Percentiles rank a stretch among this genome's conserved stretches.
Conservation (phyloP, 2,888 invertebrate species). For the Diogma glabrata region DNA sequence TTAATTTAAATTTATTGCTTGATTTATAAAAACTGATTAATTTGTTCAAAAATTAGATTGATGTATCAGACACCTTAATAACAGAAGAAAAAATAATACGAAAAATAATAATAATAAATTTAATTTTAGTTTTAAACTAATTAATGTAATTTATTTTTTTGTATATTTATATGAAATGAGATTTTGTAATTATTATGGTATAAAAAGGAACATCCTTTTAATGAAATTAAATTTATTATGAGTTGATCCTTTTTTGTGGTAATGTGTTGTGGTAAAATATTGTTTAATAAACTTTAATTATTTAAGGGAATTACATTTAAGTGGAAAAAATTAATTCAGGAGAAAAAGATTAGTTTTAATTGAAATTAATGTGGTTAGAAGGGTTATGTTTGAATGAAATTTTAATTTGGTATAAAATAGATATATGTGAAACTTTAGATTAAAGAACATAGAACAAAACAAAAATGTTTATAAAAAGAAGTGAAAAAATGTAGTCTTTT, state of each 20-base stretch:
- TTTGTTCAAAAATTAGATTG: background rate
- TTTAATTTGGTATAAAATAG: no score
- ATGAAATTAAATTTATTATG: background rate
- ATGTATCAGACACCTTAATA: slow-evolving; percentile 17
- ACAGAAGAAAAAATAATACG: slow-evolving; percentile 13
- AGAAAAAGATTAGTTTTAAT: no score
- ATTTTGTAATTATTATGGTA: background rate
- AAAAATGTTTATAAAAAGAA: no score
- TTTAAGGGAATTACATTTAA: no score
- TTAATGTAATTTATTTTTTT: slow-evolving; percentile 2
- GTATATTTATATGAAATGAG: background rate
- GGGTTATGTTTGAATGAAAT: no score
- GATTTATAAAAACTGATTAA: no score
- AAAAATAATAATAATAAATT: slow-evolving; percentile 3
- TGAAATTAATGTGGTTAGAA: no score
- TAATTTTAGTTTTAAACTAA: slow-evolving; percentile 4
- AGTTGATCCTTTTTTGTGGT: background rate
- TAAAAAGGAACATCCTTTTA: background rate
- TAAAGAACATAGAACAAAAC: no score
- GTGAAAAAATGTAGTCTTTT: no score
- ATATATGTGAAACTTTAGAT: no score
- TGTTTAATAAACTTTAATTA: slow-evolving; percentile 4
- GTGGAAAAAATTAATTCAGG: no score
- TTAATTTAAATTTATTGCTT: no score
- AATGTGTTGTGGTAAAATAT: background rate